A percentile compares a stretch with the other conserved stretches of the same genome.
Evolutionary conservation across 2,113 vertebrate species (phyloP).

Genomic region (Tachysurus vachellii): DNA sequence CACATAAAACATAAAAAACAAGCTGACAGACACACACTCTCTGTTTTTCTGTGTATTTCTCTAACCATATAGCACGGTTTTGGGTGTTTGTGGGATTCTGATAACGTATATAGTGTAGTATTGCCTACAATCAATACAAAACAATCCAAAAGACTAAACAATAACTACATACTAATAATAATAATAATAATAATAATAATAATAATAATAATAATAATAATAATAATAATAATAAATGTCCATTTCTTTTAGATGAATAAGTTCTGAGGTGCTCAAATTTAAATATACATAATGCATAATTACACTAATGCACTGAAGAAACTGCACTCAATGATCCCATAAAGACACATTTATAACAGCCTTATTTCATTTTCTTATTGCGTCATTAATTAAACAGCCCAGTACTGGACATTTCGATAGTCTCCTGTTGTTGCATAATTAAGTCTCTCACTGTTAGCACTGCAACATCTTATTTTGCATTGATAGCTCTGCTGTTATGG

Average conservation of each 20-base stretch:
- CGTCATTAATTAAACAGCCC: neutral
- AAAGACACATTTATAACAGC: neutral
- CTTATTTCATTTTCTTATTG: conserved; percentile 14
- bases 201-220: neutral
- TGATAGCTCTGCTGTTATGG: conserved; percentile 4
- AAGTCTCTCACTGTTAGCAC: neutral
- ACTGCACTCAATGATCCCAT: neutral
- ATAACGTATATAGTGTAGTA: neutral
- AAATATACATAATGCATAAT: neutral
- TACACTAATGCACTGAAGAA: neutral
- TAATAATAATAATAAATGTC: neutral
- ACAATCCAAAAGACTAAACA: neutral
- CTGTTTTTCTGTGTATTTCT: neutral
- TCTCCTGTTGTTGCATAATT: neutral
- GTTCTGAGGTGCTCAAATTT: neutral
- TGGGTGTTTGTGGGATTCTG: neutral
- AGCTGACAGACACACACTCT: conserved; percentile 49
- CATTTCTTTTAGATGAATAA: neutral
- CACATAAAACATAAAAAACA: conserved; percentile 56
- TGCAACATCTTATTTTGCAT: neutral
- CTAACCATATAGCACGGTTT: conserved; percentile 13
- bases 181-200: neutral
- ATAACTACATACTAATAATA: neutral
- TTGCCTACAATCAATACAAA: neutral
- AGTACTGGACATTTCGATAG: conserved; percentile 3